These are phyloP conservation scores for Meteorus sp. DNA, from an alignment of 1,140 invertebrate genomes.

Conservation along the genomic window DNA sequence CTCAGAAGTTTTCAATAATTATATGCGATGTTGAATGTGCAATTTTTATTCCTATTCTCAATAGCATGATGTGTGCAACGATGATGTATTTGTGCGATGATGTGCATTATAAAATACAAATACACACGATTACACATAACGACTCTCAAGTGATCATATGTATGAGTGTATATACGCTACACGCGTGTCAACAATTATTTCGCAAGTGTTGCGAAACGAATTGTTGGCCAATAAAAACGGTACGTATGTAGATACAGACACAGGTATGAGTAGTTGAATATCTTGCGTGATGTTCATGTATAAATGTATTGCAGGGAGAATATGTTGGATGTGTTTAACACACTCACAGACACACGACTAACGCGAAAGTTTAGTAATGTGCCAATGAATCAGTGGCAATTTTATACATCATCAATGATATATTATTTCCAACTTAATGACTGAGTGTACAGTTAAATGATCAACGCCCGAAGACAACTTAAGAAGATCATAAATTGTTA, in stretches of 20 bases:
- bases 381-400: too few species aligned
- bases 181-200: slow-evolving; percentile 21
- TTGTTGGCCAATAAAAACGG: slow-evolving; percentile 19
- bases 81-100: not conserved
- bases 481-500: too few species aligned
- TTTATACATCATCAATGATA: too few species aligned
- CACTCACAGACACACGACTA: too few species aligned
- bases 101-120: not conserved
- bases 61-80: not conserved
- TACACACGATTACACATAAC: not conserved
- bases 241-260: not conserved
- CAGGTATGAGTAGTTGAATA: too few species aligned
- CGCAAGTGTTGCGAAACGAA: slow-evolving; percentile 20
- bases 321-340: too few species aligned
- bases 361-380: too few species aligned
- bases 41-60: not conserved
- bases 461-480: too few species aligned
- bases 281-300: too few species aligned
- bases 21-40: not conserved
- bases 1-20: not conserved
- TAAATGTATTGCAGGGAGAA: too few species aligned
- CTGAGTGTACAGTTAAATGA: too few species aligned
- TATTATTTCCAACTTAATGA: too few species aligned
- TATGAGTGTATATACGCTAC: slow-evolving; percentile 7
- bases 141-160: not conserved